Evolutionary conservation across 2,797 vertebrate genomes (phyloP).

Genomic region (Gymnothorax javanicus): DNA sequence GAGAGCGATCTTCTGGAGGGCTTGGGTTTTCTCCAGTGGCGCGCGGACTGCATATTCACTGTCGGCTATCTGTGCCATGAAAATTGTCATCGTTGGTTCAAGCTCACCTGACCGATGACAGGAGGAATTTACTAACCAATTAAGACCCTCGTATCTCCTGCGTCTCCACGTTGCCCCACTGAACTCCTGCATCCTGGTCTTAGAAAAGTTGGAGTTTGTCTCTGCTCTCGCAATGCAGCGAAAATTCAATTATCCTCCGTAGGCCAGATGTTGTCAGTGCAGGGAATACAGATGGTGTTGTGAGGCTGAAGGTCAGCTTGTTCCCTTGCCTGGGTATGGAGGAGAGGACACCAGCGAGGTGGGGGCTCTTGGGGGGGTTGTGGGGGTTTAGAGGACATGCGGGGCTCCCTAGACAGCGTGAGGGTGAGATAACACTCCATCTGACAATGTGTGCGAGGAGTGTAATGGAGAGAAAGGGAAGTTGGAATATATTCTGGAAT

Average conservation of each 20-base stretch:
- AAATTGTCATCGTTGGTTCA: neutral
- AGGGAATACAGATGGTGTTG: slow-evolving; percentile 68
- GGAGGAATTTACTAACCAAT: too few relatives aligned
- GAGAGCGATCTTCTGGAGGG: neutral
- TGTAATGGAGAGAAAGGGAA: slow-evolving; percentile 43
- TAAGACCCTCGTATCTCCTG: too few relatives aligned
- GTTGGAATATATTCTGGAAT: slow-evolving; percentile 21
- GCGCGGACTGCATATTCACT: neutral
- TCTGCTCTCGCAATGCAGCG: slow-evolving; percentile 64
- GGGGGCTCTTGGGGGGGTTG: slow-evolving; percentile 12
- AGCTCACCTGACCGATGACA: neutral
- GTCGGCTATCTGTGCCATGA: neutral
- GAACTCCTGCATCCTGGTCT: neutral
- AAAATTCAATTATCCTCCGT: slow-evolving; percentile 80
- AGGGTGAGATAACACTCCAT: slow-evolving; percentile 63
- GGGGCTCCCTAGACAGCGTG: slow-evolving; percentile 56
- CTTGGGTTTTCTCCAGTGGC: neutral
- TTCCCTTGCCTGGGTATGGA: slow-evolving; percentile 57
- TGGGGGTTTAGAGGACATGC: slow-evolving; percentile 38
- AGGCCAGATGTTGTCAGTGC: slow-evolving; percentile 69
- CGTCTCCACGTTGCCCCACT: neutral
- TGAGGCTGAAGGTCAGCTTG: slow-evolving; percentile 69
- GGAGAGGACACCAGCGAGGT: slow-evolving; percentile 22
- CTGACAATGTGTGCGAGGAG: slow-evolving; percentile 56
- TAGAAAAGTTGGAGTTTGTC: slow-evolving; percentile 38